These are phyloP conservation scores for Sebastes trivittatus DNA, from an alignment of 2,797 vertebrate species.

Conservation along the genomic window DNA sequence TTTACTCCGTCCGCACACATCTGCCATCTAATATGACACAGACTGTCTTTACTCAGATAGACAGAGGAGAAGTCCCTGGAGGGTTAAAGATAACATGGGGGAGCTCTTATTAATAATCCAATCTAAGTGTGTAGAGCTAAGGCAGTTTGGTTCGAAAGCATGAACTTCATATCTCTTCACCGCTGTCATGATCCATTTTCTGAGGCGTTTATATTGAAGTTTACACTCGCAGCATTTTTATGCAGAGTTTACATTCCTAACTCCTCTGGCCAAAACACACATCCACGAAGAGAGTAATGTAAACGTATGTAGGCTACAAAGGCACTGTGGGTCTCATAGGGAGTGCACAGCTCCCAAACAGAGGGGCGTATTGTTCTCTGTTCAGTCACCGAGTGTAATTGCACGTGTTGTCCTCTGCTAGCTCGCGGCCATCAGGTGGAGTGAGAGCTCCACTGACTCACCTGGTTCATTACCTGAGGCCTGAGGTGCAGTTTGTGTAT, in stretches of 20 bases:
- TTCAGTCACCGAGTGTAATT: slow-evolving; percentile 9
- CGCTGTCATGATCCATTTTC: slow-evolving; percentile 7
- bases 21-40: slow-evolving; percentile 16
- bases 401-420: slow-evolving; percentile 1
- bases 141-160: slow-evolving; percentile 17
- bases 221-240: slow-evolving; percentile 17
- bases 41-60: slow-evolving; percentile 23
- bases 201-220: slow-evolving; percentile 14
- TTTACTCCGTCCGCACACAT: slow-evolving; percentile 43
- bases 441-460: slow-evolving; percentile 63
- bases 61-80: background rate
- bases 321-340: background rate
- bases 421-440: slow-evolving; percentile 70
- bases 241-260: slow-evolving; percentile 33
- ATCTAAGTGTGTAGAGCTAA: slow-evolving; percentile 19
- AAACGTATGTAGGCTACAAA: slow-evolving; percentile 33
- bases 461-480: slow-evolving; percentile 69
- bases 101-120: slow-evolving; percentile 33
- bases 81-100: slow-evolving; percentile 39
- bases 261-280: slow-evolving; percentile 31
- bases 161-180: slow-evolving; percentile 20
- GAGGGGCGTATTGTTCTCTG: slow-evolving; percentile 25
- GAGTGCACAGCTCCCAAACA: slow-evolving; percentile 6
- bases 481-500: slow-evolving; percentile 27
- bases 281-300: slow-evolving; percentile 39